Evolutionary conservation across 2,888 invertebrate genomes (phyloP), one percentile per base, ranked within the genome.

Genomic region (Melieria picta): DNA sequence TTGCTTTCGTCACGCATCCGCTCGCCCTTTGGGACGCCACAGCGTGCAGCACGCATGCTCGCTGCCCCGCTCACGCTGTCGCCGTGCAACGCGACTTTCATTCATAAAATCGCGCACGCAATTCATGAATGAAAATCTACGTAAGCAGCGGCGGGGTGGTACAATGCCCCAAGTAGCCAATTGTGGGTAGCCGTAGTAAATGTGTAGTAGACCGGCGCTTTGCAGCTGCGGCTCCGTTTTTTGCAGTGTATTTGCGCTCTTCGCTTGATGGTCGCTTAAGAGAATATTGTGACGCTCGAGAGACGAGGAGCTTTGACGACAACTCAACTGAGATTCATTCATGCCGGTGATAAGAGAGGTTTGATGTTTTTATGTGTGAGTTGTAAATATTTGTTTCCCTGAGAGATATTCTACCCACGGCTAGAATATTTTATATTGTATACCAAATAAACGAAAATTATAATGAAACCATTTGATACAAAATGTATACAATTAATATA

Each of bases 121-220:
- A 73, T 76, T 72, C 9, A 75, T 76, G 76, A 77, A 77, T 77
- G 79, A 62, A 76, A 79, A 76, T 74, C 79, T 80, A 82, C 80
- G 82, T 80, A 79, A 77, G 70, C 75, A 65, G 55, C 50, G 11
- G 11, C 30, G 30, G 48, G 65, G 52, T 64, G 63, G 55, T 55
- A 13, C 5, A 43, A 16, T 46, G 47, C 16, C 11, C 62, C 45
- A 47, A 42, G 11, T 58, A 10, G 52, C 13, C 30, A 5, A 61
- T 43, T 62, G 30, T 74, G 72, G 72, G 74, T 56, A 16, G 45
- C 30, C 43, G 46, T 10, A 4, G 50, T 11, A 13, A 52, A 52
- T n/a, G 10, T 50, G 61, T 65, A 65, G 65, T 71, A 58, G 75
- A 75, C 78, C 74, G 72, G 77, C 78, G 77, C 77, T 50, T 58